Evolutionary conservation across 2,797 vertebrate genomes (phyloP).

Genomic region (Champsocephalus gunnari): DNA sequence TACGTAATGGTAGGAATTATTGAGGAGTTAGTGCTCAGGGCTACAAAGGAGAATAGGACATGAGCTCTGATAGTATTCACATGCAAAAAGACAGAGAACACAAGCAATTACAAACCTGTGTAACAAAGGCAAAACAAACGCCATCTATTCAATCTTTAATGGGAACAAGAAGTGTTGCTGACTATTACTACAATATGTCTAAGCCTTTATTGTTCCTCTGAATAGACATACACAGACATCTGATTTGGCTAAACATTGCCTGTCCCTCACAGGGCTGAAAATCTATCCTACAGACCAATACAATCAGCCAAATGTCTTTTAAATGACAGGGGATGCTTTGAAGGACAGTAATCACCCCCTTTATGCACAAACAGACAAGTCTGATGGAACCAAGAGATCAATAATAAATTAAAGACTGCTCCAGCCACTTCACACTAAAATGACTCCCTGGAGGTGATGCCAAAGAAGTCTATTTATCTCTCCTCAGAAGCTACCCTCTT

Average conservation of each 20-base stretch:
- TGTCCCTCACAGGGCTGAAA: conserved; percentile 9
- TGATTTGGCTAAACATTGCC: conserved; percentile 42
- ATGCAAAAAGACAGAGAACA: conserved; percentile 15
- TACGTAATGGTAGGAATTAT: conserved; percentile 6
- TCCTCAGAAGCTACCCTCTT: conserved; percentile 39
- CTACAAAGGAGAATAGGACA: conserved; percentile 3
- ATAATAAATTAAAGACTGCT: conserved; percentile 78
- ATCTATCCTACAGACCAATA: conserved; percentile 45
- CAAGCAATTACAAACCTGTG: conserved; percentile 16
- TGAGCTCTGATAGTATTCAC: conserved; percentile 27
- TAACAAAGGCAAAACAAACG: conserved; percentile 23
- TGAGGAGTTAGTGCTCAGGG: background rate
- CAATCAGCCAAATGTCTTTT: conserved; percentile 55
- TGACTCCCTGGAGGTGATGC: conserved; percentile 56
- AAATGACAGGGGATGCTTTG: conserved; percentile 59
- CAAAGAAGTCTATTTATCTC: conserved; percentile 63
- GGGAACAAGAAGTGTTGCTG: conserved; percentile 23
- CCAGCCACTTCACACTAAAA: conserved; percentile 62
- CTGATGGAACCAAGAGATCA: conserved; percentile 70
- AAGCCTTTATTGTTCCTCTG: conserved; percentile 15
- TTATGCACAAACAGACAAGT: conserved; percentile 63
- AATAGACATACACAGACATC: conserved; percentile 53
- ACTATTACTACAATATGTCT: background rate
- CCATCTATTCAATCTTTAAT: conserved; percentile 35
- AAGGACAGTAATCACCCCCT: conserved; percentile 60